Conservation (phyloP, 1,140 invertebrate species). For the Antheraea mylitta region DNA sequence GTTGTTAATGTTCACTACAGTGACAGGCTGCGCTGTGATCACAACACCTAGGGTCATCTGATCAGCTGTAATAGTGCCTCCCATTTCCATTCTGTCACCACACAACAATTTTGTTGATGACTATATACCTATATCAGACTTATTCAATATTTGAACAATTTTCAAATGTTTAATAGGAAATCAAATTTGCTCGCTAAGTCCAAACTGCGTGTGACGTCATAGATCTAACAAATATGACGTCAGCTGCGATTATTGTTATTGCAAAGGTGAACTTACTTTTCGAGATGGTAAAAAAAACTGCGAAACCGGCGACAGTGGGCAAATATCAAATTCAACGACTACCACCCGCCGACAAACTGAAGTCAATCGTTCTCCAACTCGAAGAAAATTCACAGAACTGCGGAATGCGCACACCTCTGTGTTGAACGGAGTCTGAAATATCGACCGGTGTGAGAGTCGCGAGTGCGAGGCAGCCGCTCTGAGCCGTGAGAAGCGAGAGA, state of each 20-base stretch:
- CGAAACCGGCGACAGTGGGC: not conserved
- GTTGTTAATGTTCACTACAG: not conserved
- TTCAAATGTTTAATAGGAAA: not conserved
- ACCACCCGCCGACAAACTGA: not conserved
- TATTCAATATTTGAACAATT: not conserved
- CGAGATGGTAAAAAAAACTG: not conserved
- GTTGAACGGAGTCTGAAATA: constrained; percentile 18
- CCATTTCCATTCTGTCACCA: no score
- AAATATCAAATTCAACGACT: not conserved
- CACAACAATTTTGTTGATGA: no score
- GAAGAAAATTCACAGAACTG: not conserved
- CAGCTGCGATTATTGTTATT: not conserved
- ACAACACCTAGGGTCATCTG: no score
- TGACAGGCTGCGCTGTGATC: no score
- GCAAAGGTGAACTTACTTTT: not conserved
- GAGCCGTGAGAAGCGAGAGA: constrained; percentile 16
- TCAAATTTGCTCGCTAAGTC: not conserved
- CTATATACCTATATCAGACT: not conserved
- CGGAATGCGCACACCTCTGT: not conserved
- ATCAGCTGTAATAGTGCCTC: no score
- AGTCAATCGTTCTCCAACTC: not conserved
- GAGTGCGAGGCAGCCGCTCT: constrained; percentile 2
- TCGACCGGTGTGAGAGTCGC: constrained; percentile 46
- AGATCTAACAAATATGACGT: not conserved
- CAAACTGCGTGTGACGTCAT: not conserved